Percentiles rank a stretch among this genome's conserved stretches.
phyloP scores from a whole-genome alignment of 1,140 invertebrate genomes.

The Hydropsyche tenuis region DNA sequence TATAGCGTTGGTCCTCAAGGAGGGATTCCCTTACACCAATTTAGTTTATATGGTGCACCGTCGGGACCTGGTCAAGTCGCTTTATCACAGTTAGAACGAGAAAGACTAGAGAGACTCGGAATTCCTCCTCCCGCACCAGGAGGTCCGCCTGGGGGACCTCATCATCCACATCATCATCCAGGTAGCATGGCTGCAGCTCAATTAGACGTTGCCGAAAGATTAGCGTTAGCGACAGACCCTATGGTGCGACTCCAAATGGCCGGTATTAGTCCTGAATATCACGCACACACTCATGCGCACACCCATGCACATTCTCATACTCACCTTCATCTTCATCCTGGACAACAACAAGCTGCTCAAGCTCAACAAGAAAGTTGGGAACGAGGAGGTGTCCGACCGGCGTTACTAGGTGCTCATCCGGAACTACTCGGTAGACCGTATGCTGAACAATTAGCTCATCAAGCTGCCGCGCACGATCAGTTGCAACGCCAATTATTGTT shows the following conservation, averaged over 20 bases:
- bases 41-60: constrained; percentile 67
- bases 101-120: constrained; percentile 82
- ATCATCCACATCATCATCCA: constrained; percentile 62
- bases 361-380: constrained; percentile 71
- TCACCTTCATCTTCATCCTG: constrained; percentile 86
- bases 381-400: constrained; percentile 59
- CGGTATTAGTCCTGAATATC: constrained; percentile 80
- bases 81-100: constrained; percentile 83
- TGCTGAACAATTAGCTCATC: constrained; percentile 82
- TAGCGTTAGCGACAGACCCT: constrained; percentile 60
- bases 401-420: constrained; percentile 63
- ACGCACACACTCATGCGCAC: constrained; percentile 84
- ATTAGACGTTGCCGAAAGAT: constrained; percentile 62
- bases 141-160: constrained; percentile 61
- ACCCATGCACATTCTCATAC: constrained; percentile 86
- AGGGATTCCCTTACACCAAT: constrained; percentile 66
- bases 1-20: constrained; percentile 60
- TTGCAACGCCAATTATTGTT: constrained; percentile 84
- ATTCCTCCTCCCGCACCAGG: constrained; percentile 65
- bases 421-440: constrained; percentile 81
- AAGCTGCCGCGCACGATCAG: constrained; percentile 83
- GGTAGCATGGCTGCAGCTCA: constrained; percentile 66
- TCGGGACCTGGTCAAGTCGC: constrained; percentile 69
- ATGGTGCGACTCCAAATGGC: constrained; percentile 84
- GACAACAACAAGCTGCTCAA: constrained; percentile 78